phyloP scores from a whole-genome alignment of 2,113 vertebrate genomes.

The Tychaedon coryphoeus region DNA sequence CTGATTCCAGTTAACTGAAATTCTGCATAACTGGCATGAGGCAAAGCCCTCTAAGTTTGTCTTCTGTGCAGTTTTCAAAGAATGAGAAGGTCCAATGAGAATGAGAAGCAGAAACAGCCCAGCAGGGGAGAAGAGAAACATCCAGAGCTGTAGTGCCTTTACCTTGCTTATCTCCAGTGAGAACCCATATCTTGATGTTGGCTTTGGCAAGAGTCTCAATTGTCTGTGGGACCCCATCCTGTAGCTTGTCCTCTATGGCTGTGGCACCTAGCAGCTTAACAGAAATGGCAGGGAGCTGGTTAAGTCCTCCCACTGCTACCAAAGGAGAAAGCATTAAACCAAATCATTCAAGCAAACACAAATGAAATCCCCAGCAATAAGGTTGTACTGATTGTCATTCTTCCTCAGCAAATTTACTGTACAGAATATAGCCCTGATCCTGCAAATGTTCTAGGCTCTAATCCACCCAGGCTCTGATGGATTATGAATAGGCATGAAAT shows the following conservation, averaged over 20 bases:
- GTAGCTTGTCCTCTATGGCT: constrained; percentile 95
- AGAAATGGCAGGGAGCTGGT: not conserved
- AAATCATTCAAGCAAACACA: not conserved
- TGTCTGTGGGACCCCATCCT: constrained; percentile 91
- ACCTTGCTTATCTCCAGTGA: constrained; percentile 98
- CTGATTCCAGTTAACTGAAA: not conserved
- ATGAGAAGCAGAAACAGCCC: not conserved
- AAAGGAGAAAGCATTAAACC: not conserved
- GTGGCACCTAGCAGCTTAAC: constrained; percentile 85
- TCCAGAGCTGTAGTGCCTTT: not conserved
- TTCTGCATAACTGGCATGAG: not conserved
- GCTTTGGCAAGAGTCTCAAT: constrained; percentile 87
- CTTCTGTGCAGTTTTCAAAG: not conserved
- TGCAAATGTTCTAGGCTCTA: not conserved
- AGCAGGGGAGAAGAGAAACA: not conserved
- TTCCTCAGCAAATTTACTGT: not conserved
- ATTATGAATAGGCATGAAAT: not conserved
- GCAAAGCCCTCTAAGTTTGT: not conserved
- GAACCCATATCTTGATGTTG: constrained; percentile 93
- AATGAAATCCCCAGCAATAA: not conserved
- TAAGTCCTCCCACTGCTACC: not conserved
- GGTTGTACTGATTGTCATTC: not conserved
- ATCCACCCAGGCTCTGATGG: not conserved
- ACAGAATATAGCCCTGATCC: not conserved
- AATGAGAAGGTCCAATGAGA: not conserved